Evolutionary conservation across 2,797 vertebrate genomes (phyloP).

Genomic region (Rhynchotus rufescens): DNA sequence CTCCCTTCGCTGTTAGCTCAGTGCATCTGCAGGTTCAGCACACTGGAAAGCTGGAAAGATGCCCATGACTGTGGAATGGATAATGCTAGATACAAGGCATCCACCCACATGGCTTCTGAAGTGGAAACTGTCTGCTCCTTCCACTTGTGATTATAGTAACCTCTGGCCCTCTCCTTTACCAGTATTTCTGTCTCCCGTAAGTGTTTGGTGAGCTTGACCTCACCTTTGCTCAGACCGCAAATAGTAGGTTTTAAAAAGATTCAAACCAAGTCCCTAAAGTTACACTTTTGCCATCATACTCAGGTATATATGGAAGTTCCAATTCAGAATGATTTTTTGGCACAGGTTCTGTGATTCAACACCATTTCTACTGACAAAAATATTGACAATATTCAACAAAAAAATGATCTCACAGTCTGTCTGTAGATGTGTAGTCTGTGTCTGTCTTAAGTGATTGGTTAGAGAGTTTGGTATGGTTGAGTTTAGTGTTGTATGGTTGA

Average conservation of each 20-base stretch:
- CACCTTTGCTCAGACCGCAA: not conserved
- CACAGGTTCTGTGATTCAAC: not conserved
- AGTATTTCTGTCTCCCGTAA: not conserved
- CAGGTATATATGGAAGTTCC: not conserved
- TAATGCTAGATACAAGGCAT: not conserved
- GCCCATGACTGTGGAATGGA: not conserved
- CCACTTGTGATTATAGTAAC: not conserved
- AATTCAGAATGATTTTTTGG: slow-evolving; percentile 6
- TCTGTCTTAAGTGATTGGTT: not conserved
- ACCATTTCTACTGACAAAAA: not conserved
- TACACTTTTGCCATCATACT: not conserved
- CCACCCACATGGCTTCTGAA: not conserved
- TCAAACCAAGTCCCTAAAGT: not conserved
- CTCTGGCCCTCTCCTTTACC: not conserved
- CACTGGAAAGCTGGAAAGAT: not conserved
- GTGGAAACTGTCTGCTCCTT: not conserved
- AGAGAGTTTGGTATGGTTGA: not conserved
- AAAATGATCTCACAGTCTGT: not conserved
- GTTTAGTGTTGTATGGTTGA: too few relatives aligned
- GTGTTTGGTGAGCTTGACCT: not conserved
- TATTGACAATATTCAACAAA: not conserved
- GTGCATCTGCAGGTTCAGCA: not conserved
- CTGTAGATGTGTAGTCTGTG: not conserved
- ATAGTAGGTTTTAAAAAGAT: not conserved
- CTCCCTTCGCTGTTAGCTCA: not conserved